Evolutionary conservation across 2,797 vertebrate genomes (phyloP), one percentile per base, ranked within the genome.

Genomic region (Psittacula derbiana): DNA sequence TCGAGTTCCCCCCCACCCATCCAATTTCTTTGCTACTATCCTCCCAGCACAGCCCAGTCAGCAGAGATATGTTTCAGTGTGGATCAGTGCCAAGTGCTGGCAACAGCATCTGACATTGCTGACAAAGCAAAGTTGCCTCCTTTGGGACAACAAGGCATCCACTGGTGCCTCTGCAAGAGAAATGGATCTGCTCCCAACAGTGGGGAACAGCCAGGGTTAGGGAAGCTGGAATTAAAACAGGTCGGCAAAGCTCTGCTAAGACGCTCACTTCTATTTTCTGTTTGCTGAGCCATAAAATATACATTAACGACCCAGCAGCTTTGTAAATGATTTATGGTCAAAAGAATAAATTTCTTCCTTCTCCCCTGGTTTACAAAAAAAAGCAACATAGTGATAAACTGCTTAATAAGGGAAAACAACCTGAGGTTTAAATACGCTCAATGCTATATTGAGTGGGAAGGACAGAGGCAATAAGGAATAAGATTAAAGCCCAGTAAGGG

Each of bases 261-360:
- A 76, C 82, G 50, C 72, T 78, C 52, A 21, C 87, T 96, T 94
- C 76, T 96, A 78, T 96, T 97, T 96, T 88, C 87, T 97, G 95
- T 96, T 96, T 96, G 95, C 83, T 5, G 2, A 95, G 94, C 95
- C 90, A 95, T 89, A 79, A 97, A 97, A 97, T 97, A 97, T 95
- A 95, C 91, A 96, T 95, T 91, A 93, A 90, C 79, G 16, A 83
- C 92, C 81, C 44, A 80, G 90, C 55, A 95, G 87, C 91, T 93
- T 91, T 80, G 70, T 96, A 94, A 96, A 96, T 97, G 95, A 97
- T 97, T 97, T 95, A 97, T 97, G 72, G 93, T 49, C 41, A 28
- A 89, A 95, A 88, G 88, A 95, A 94, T 95, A 90, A 86, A 91
- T 95, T 93, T 95, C 75, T 73, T 88, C 74, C 73, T 93, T 84